Conservation (phyloP, 1,140 invertebrate genomes). For the Panulirus ornatus region DNA sequence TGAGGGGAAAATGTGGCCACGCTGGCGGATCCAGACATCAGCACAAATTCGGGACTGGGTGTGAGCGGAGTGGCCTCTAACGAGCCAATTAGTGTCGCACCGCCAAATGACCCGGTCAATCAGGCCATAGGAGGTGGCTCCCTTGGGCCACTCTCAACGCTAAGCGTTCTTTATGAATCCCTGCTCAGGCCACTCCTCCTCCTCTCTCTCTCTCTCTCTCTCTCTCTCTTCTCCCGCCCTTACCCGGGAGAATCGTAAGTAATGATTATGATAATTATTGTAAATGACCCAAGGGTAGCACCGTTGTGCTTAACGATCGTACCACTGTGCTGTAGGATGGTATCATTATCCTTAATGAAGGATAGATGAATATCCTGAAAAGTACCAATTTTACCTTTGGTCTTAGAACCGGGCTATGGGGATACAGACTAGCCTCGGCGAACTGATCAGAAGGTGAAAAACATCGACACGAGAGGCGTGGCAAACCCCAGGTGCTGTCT, state of each 20-base stretch:
- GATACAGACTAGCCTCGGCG: too few relatives aligned
- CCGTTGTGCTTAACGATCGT: too few relatives aligned
- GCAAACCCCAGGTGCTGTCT: too few relatives aligned
- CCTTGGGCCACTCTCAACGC: not conserved
- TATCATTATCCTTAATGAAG: too few relatives aligned
- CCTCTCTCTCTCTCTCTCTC: slow-evolving; percentile 24
- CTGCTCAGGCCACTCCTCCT: not conserved
- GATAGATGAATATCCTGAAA: too few relatives aligned
- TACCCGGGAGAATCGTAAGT: not conserved
- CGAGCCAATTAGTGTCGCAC: slow-evolving; percentile 34
- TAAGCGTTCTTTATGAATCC: not conserved
- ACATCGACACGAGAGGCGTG: too few relatives aligned
- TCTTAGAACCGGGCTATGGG: too few relatives aligned
- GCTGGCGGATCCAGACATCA: slow-evolving; percentile 9
- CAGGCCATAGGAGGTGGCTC: not conserved
- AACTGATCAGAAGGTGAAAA: too few relatives aligned
- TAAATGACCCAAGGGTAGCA: not conserved
- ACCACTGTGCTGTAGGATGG: too few relatives aligned
- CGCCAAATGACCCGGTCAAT: slow-evolving; percentile 28
- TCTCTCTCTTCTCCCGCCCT: slow-evolving; percentile 8
- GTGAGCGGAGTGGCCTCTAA: not conserved
- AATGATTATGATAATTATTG: not conserved
- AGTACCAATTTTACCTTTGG: too few relatives aligned
- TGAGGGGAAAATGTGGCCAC: slow-evolving; percentile 25
- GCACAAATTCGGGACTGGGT: slow-evolving; percentile 1